A percentile compares a stretch with the other conserved stretches of the same genome.
Conservation (phyloP, 2,113 vertebrate genomes). For the Aramus guarauna region DNA sequence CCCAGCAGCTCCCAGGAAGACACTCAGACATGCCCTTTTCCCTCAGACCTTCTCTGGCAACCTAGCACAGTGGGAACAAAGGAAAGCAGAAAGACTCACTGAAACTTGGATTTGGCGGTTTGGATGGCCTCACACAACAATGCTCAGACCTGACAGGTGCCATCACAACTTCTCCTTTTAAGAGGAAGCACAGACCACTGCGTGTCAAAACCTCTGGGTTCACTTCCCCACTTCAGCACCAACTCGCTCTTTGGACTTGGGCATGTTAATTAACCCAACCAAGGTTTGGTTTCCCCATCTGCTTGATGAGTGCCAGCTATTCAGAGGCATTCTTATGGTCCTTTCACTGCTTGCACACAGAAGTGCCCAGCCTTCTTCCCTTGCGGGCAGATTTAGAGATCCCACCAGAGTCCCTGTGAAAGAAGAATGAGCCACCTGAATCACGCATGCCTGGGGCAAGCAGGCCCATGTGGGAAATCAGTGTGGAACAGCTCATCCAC, state of each 20-base stretch:
- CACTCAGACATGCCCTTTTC: neutral
- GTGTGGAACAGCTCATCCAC: neutral
- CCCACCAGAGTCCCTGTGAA: neutral
- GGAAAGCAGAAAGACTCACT: neutral
- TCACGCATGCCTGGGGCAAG: neutral
- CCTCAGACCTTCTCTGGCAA: neutral
- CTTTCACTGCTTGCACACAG: neutral
- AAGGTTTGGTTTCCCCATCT: neutral
- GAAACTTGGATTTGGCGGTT: slow-evolving; percentile 24
- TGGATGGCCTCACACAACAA: slow-evolving; percentile 1
- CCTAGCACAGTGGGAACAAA: neutral
- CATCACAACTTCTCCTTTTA: slow-evolving; percentile 50
- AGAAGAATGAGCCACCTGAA: neutral
- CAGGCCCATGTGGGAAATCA: neutral
- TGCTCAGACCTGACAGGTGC: slow-evolving; percentile 19
- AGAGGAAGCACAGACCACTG: slow-evolving; percentile 38
- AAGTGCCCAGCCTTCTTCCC: neutral
- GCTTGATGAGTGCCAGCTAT: neutral
- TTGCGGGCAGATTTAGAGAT: neutral
- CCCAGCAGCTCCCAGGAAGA: neutral
- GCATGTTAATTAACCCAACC: neutral
- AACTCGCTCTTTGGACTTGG: neutral
- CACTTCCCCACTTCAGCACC: slow-evolving; percentile 28
- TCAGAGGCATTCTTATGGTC: neutral
- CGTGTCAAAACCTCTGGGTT: neutral